Evolutionary conservation across 2,113 vertebrate genomes (phyloP), one percentile per base, ranked within the genome.

Genomic region (Hippocampus abdominalis): DNA sequence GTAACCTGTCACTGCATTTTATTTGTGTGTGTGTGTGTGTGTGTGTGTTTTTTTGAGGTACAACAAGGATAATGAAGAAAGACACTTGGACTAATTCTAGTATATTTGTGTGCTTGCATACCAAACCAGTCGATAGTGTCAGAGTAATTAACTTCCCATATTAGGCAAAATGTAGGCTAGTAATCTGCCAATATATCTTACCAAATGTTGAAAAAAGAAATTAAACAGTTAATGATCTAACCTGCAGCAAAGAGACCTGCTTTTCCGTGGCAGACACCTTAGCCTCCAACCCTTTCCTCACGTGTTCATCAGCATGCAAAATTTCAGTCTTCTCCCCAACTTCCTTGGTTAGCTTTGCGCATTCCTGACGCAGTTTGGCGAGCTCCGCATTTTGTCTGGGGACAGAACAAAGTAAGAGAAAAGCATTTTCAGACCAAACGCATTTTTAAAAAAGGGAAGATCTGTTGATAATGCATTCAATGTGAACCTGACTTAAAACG

Each of bases 351-450:
- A 96, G 91, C 81, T 93, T 95, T 81, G 80, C 77, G 76, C 94
- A 95, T 82, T 98, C 97, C 78, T 98, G 96, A 49, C 93, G 93
- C 68, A 98, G 82, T 81, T 97, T 98, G 64, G 97, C 95, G 87
- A 98, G 81, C 85, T 98, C 96, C 0, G 95, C 90, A 0, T 98
- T 98, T 83, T 98, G 96, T 85, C 96, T 98, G 84, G 60, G 84
- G 75, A 66, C 29, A 71, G 23, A 63, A 46, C 20, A 59, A 32
- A 69, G 25, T 68, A n/a, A n/a, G 27, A 62, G 16, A 59, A 2
- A 76, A 21, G 27, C 27, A 68, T 10, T 56, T 3, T 75, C 25
- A 51, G 46, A 70, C n/a, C 76, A 56, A 61, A 67, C 15, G 27
- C n/a, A 56, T 32, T 70, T 18, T 25, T 18, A 48, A 68, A 60